Evolutionary conservation across 2,888 invertebrate genomes (phyloP), one percentile per base, ranked within the genome.

Genomic region (Caenorhabditis virilis): DNA sequence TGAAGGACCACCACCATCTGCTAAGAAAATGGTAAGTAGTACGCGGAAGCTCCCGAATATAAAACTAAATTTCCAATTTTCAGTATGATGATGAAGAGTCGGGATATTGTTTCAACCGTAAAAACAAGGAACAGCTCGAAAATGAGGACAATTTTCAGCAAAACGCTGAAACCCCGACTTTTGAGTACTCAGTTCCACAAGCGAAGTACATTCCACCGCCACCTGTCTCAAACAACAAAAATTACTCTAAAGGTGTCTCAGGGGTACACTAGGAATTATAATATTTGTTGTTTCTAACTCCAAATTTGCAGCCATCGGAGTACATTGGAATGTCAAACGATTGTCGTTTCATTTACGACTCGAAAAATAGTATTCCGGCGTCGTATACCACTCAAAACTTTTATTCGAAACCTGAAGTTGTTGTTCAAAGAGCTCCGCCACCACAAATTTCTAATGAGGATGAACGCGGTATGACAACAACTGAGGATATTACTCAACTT

Each of bases 311-410:
- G 42, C 54, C 64, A 30, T 64, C 64, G 0, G 55, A 64, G 36
- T 64, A 64, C 45, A 58, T 64, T 35, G 64, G 64, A 48, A 64
- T 64, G 58, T 25, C 55, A 6, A 64, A 64, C 36, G 59, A 64
- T 41, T 50, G 46, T 52, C 46, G 50, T 20, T 64, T 64, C 43
- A 58, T 64, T 30, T 64, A 64, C 42, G 64, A 64, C 20, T 45
- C 54, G 0, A 53, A 55, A 26, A 46, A 48, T 22, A 15, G 48
- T 38, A 22, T 46, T 16, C 55, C 55, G 11, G 15, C 38, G 1
- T 18, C 35, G 20, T 58, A 64, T 42, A 46, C 49, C 5, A 26
- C 54, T 1, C 43, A 51, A 18, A 62, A 51, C 15, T 9, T 46
- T 0, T n/a, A 41, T 11, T 38, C 43, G 5, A 45, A 35, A 16